phyloP scores from a whole-genome alignment of 2,113 vertebrate genomes.

The Choloepus hoffmanni region DNA sequence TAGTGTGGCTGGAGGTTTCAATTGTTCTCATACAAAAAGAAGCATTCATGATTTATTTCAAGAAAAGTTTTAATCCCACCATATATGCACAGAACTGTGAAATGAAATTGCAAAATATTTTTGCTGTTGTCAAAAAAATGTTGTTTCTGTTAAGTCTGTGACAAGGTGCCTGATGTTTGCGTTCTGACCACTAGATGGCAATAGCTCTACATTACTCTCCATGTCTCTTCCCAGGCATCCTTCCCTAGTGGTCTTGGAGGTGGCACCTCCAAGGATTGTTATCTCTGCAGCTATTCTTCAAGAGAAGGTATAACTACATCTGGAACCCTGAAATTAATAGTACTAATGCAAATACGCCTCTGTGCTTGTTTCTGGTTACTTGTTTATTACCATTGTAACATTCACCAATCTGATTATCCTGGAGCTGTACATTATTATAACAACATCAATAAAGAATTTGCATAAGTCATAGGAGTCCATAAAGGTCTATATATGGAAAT shows the following conservation, averaged over 20 bases:
- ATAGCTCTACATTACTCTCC: constrained; percentile 40
- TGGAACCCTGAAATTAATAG: constrained; percentile 62
- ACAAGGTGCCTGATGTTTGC: neutral
- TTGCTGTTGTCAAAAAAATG: neutral
- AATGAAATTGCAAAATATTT: constrained; percentile 45
- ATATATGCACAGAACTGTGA: neutral
- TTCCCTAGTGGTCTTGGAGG: neutral
- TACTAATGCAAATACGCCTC: constrained; percentile 60
- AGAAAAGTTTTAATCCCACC: constrained; percentile 23
- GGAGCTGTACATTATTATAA: constrained; percentile 67
- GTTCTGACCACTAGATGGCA: constrained; percentile 76
- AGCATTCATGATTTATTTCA: neutral
- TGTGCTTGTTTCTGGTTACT: constrained; percentile 21
- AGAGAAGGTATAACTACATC: constrained; percentile 51
- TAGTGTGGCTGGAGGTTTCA: neutral
- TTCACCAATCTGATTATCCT: constrained; percentile 64
- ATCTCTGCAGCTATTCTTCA: constrained; percentile 67
- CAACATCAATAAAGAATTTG: constrained; percentile 77
- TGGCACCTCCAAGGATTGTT: constrained; percentile 49
- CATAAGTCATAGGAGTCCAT: constrained; percentile 48
- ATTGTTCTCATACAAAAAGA: neutral
- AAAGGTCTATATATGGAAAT: constrained; percentile 66
- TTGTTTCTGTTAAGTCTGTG: neutral
- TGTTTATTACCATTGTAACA: constrained; percentile 44
- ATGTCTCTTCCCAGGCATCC: neutral